These are phyloP conservation scores for Electrona antarctica DNA, from an alignment of 2,113 vertebrate genomes.

Conservation along the genomic window DNA sequence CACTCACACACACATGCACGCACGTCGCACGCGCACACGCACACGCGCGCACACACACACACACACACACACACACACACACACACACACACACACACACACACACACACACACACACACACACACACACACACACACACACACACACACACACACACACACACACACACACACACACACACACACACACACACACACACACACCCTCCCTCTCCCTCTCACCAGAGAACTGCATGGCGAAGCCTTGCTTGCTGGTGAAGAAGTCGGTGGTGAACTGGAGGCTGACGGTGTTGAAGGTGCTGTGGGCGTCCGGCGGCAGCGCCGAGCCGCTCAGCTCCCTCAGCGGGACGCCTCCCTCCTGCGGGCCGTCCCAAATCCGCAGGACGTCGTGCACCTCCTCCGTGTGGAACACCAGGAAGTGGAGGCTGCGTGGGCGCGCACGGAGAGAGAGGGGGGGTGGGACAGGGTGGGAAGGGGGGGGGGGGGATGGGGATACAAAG, in stretches of 20 bases:
- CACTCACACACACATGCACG: conserved; percentile 1
- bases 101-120: not conserved
- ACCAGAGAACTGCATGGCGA: conserved; percentile 96
- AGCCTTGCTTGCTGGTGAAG: conserved; percentile 99
- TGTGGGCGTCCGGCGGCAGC: conserved; percentile 88
- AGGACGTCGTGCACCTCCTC: conserved; percentile 96
- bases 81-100: not conserved
- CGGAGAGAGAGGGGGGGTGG: not conserved
- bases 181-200: conserved; percentile 7
- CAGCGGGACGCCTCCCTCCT: conserved; percentile 92
- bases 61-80: not conserved
- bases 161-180: not conserved
- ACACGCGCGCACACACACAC: conserved; percentile 3
- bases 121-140: conserved; percentile 3
- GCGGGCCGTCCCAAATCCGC: conserved; percentile 94
- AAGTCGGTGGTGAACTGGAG: conserved; percentile 98
- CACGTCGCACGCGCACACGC: conserved; percentile 10
- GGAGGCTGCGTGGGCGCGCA: conserved; percentile 79
- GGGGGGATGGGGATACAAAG: no score
- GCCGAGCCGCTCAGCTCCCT: conserved; percentile 88
- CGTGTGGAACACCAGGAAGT: conserved; percentile 96
- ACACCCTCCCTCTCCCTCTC: not conserved
- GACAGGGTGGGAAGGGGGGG: not conserved
- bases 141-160: not conserved
- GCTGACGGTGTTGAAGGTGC: conserved; percentile 92